These are phyloP conservation scores for Bimastos eiseni DNA, from an alignment of 2,888 invertebrate genomes.

Conservation along the genomic window DNA sequence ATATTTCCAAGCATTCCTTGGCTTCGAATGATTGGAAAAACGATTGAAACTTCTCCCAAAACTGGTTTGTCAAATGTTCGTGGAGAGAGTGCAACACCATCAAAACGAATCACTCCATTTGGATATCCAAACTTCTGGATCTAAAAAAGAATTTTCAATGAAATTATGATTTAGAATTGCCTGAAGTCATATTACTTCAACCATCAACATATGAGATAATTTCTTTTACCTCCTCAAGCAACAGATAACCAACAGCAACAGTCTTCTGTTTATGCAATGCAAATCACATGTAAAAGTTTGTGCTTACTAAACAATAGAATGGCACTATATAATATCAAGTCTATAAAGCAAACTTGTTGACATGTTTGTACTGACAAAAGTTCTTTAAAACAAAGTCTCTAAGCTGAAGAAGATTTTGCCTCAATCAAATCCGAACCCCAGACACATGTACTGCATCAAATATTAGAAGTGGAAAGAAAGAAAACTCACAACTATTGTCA, in stretches of 20 bases:
- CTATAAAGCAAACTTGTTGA: no score
- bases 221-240: no score
- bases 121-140: constrained; percentile 58
- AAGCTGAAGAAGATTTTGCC: no score
- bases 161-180: neutral
- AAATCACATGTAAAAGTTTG: no score
- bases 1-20: constrained; percentile 46
- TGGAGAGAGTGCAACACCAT: constrained; percentile 47
- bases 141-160: constrained; percentile 41
- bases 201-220: no score
- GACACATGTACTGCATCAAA: neutral
- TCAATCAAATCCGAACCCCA: no score
- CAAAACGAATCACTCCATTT: constrained; percentile 57
- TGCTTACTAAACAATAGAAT: no score
- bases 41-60: constrained; percentile 44
- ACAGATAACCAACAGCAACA: neutral
- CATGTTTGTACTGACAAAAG: no score
- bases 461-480: neutral
- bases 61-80: constrained; percentile 54
- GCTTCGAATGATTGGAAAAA: constrained; percentile 52
- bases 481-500: constrained; percentile 51
- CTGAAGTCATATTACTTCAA: no score
- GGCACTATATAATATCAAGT: no score
- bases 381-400: no score
- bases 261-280: no score